Conservation (phyloP, 1,140 invertebrate genomes). For the Drosophila ohnishii region DNA sequence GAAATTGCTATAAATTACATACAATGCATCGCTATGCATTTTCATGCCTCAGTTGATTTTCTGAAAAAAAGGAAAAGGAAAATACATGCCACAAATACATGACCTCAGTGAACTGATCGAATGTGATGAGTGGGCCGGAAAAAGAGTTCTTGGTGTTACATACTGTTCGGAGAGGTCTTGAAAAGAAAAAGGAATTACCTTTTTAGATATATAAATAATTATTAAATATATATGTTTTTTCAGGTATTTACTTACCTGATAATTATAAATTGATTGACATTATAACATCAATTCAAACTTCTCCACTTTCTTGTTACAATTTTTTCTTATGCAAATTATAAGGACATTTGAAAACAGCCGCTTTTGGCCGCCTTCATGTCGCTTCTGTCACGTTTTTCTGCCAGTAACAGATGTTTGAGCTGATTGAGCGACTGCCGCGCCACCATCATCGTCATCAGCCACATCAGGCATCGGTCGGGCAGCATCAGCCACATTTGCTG, state of each 20-base stretch:
- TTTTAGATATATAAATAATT: too few species aligned
- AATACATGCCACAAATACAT: constrained; percentile 44
- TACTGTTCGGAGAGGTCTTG: too few species aligned
- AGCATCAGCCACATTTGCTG: constrained; percentile 25
- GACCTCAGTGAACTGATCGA: constrained; percentile 27
- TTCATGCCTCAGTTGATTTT: constrained; percentile 70
- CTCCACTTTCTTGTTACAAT: not conserved
- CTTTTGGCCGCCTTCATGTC: constrained; percentile 58
- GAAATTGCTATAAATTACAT: constrained; percentile 75
- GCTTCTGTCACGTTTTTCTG: constrained; percentile 53
- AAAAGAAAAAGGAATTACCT: not conserved
- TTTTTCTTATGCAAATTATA: constrained; percentile 53
- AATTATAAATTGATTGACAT: too few species aligned
- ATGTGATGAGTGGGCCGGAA: constrained; percentile 34
- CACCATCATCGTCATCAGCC: constrained; percentile 45
- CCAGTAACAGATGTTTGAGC: constrained; percentile 68
- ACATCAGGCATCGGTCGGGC: constrained; percentile 1
- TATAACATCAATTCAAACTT: not conserved
- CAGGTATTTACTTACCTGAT: too few species aligned
- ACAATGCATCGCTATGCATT: constrained; percentile 60
- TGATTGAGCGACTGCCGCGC: constrained; percentile 66
- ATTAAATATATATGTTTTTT: too few species aligned
- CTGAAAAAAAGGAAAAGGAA: constrained; percentile 24
- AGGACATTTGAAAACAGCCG: constrained; percentile 31
- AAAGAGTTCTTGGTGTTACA: not conserved